Evolutionary conservation across 2,888 invertebrate genomes (phyloP), one percentile per base, ranked within the genome.

Genomic region (Hirtodrosophila histrioides): DNA sequence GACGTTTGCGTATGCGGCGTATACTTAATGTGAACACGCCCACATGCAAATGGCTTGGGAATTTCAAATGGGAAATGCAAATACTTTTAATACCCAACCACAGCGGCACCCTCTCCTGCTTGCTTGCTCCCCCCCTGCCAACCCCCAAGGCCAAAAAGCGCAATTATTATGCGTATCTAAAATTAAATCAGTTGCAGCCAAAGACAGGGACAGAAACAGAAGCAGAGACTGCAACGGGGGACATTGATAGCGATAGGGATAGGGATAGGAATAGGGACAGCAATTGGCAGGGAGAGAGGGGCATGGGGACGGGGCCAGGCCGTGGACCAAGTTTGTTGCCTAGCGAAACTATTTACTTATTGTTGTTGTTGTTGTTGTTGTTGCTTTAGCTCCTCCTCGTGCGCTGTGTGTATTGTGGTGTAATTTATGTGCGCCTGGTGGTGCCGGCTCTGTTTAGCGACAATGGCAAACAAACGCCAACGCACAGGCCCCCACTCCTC

Each of bases 131-230:
- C n/a, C 17, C 1, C 29, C 9, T 4, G 7, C 4, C 12, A 29
- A 11, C 39, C 4, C n/a, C n/a, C 6, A 24, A 17, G 27, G 50
- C 48, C 65, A 50, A 41, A 61, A 62, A 66, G 53, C 63, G 64
- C 78, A 79, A 84, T 88, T 81, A 80, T 82, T 86, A 80, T 86
- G 78, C 72, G 54, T 79, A 88, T 88, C 86, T 84, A 61, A 86
- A 88, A 84, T 86, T 74, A 79, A 86, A 86, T 76, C 79, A 71
- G 78, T 64, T 74, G 75, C 68, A 76, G 43, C 43, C 41, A 37
- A 51, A 62, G 58, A 62, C 54, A 53, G 55, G 31, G 46, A 11
- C 49, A 40, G 41, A 36, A 29, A 53, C 55, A 27, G 35, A 12
- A 40, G 40, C 40, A 11, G 37, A 9, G 39, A 31, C 61, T 48